Percentiles rank a stretch among this genome's conserved stretches.
Evolutionary conservation across 1,140 invertebrate genomes (phyloP).

Genomic region (Lasaia peninsularis): DNA sequence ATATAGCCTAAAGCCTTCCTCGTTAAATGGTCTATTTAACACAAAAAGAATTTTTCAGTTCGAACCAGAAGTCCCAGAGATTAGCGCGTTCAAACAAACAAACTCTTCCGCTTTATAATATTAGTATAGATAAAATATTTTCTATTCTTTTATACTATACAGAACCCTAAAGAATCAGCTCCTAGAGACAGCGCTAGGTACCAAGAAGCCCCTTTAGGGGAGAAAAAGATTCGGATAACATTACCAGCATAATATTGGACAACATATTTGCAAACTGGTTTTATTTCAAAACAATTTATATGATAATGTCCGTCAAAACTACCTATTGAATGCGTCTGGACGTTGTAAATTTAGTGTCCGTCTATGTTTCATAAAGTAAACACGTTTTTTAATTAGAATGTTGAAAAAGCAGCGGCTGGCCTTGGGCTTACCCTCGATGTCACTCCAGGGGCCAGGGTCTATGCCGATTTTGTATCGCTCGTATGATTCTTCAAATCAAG

Average conservation of each 20-base stretch:
- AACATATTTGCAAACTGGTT: slow-evolving; percentile 7
- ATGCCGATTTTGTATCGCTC: neutral
- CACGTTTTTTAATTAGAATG: slow-evolving; percentile 5
- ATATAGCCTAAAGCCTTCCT: no score
- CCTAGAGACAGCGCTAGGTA: no score
- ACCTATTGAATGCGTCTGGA: slow-evolving; percentile 6
- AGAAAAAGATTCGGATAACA: neutral
- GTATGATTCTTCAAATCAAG: neutral
- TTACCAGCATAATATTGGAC: neutral
- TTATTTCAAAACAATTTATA: neutral
- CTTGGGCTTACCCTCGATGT: slow-evolving; percentile 2
- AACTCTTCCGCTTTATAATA: no score
- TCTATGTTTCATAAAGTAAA: neutral
- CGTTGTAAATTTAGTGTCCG: neutral
- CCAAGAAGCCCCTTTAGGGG: no score
- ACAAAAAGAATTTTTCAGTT: no score
- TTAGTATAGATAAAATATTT: no score
- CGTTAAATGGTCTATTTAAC: no score
- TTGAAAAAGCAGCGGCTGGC: slow-evolving; percentile 2
- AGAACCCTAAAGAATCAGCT: no score
- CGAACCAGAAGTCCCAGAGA: no score
- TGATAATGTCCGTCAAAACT: neutral
- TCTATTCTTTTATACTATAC: no score
- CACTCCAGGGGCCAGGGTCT: neutral
- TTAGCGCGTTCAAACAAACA: no score